phyloP scores from a whole-genome alignment of 1,140 invertebrate genomes.

The Asobara japonica region DNA sequence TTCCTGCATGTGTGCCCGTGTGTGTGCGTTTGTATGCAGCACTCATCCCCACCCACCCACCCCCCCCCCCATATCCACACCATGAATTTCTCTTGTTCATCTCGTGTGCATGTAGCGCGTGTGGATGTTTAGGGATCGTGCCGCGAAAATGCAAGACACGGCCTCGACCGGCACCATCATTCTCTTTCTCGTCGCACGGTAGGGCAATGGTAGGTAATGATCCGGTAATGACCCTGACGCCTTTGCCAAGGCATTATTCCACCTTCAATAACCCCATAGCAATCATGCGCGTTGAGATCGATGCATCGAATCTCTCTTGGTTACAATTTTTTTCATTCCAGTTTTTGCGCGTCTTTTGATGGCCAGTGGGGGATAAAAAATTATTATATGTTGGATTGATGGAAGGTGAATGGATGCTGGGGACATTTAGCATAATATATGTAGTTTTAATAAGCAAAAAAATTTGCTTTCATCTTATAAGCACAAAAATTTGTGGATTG shows the following conservation, averaged over 20 bases:
- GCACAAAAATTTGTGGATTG: too few relatives aligned
- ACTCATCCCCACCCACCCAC: background rate
- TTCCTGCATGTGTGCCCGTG: too few relatives aligned
- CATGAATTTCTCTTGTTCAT: background rate
- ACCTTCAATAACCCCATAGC: background rate
- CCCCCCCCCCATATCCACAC: background rate
- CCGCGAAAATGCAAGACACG: background rate
- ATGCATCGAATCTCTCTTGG: slow-evolving; percentile 14
- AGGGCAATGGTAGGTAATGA: slow-evolving; percentile 61
- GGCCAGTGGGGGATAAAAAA: background rate
- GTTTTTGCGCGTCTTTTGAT: too few relatives aligned
- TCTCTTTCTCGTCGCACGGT: slow-evolving; percentile 55
- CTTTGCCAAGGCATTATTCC: slow-evolving; percentile 24
- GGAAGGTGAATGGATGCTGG: too few relatives aligned
- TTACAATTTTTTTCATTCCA: slow-evolving; percentile 30
- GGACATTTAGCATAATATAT: too few relatives aligned
- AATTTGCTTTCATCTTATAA: too few relatives aligned
- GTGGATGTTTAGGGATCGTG: slow-evolving; percentile 16
- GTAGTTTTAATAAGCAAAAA: too few relatives aligned
- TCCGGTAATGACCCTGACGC: slow-evolving; percentile 64
- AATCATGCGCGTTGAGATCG: slow-evolving; percentile 17
- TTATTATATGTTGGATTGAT: too few relatives aligned
- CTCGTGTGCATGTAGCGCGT: slow-evolving; percentile 20
- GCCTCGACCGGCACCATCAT: background rate
- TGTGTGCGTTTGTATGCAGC: background rate